Conservation (phyloP, 2,113 vertebrate species). For the Lonchura striata region DNA sequence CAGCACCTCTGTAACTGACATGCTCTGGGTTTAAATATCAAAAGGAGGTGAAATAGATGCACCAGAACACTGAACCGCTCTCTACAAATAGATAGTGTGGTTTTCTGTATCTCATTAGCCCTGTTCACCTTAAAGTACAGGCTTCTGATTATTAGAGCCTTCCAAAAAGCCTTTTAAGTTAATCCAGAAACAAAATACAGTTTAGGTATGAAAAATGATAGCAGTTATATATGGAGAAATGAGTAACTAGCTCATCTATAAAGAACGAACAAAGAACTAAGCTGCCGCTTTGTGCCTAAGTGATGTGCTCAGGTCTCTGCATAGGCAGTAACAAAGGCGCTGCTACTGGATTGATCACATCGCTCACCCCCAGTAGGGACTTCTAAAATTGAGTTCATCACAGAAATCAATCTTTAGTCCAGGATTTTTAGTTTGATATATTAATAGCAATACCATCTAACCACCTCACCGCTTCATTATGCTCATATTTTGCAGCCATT, state of each 20-base stretch:
- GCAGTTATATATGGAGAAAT: neutral
- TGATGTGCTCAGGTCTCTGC: neutral
- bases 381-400: neutral
- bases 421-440: neutral
- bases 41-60: neutral
- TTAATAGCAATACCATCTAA: neutral
- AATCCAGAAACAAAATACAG: neutral
- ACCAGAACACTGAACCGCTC: neutral
- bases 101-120: neutral
- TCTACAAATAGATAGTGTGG: neutral
- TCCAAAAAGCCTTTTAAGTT: neutral
- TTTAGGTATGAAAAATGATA: neutral
- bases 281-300: neutral
- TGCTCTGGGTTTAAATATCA: neutral
- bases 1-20: neutral
- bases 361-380: neutral
- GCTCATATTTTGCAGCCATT: neutral
- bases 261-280: neutral
- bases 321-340: neutral
- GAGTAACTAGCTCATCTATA: neutral
- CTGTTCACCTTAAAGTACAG: neutral
- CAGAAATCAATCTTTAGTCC: neutral
- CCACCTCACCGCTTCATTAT: neutral
- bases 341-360: neutral
- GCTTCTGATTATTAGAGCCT: neutral